Base-by-base conservation (phyloP, 2,797 vertebrate species). In the Rhynchonycteris naso region DNA sequence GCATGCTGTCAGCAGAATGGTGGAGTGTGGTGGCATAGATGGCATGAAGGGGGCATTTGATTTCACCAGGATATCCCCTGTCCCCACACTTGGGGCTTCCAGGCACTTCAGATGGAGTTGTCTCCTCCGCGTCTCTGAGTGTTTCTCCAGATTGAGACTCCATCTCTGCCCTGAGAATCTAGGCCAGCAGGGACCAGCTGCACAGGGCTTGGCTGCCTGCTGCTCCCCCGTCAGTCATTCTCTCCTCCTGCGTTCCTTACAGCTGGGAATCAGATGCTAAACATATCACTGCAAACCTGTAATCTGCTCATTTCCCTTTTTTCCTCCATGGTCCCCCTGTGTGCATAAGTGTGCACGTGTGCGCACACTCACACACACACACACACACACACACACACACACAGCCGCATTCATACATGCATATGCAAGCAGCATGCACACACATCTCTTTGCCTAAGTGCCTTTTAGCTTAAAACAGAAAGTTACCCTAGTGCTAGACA, bases 11-110 rank as follows among this genome's bases (percentile, higher is more conserved):
- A 3, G 28, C 75, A 4, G 28, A 54, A 19, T 33, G 33, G 24
- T 2, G 0, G 19, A 30, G 69, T 7, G 5, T 21, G 5, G 4
- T 19, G 54, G 21, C 9, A 2, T 1, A 1, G 1, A 66, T 6
- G 30, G 50, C 28, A 5, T n/a, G 11, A 61, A 47, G 24, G 14
- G 54, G 30, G 15, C 38, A 19, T 58, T 47, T n/a, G 38, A 35
- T 66, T 65, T 24, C 56, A 69, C 59, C 24, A 43, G 82, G 28
- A n/a, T 28, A 18, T 35, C n/a, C 38, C 28, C 59, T 7, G 11
- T 54, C 21, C 43, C 76, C 86, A 54, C 7, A 18, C 69, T 28
- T 33, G 22, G 5, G 58, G 54, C 47, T 47, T 43, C 22, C 12
- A 38, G 65, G 75, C 3, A 21, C 59, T 21, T 95, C 0, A 0